Conservation (phyloP, 2,113 vertebrate species). For the Rhipidura dahli region DNA sequence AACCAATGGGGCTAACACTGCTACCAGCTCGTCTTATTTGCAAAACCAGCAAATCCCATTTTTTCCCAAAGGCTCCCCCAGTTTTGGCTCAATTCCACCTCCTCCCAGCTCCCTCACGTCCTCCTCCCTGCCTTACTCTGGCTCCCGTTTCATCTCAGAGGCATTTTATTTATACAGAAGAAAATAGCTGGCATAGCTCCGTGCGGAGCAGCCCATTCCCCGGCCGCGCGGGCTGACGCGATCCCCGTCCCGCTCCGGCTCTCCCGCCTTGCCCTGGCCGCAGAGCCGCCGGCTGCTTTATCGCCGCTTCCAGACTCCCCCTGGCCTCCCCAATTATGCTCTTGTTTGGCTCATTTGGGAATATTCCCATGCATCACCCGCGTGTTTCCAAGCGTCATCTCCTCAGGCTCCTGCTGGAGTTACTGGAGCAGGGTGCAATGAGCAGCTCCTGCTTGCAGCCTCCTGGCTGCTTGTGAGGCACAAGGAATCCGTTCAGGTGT, state of each 20-base stretch:
- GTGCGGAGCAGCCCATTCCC: not conserved
- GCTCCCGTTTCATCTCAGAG: not conserved
- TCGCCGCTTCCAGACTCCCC: not conserved
- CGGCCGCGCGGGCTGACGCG: not conserved
- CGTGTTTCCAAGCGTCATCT: not conserved
- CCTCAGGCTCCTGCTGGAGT: not conserved
- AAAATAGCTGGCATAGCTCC: not conserved
- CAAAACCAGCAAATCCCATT: not conserved
- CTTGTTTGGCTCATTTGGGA: not conserved
- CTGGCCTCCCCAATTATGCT: not conserved
- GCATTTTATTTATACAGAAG: constrained; percentile 5
- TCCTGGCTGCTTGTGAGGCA: not conserved
- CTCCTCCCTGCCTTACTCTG: not conserved
- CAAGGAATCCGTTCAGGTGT: not conserved
- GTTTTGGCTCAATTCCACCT: not conserved
- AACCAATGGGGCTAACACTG: not conserved
- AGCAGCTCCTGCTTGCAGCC: not conserved
- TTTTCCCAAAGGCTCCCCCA: not conserved
- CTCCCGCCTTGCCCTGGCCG: not conserved
- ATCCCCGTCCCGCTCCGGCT: not conserved
- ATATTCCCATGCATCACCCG: not conserved
- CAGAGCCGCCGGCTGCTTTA: not conserved
- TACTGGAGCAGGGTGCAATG: accelerated
- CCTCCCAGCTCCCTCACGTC: not conserved
- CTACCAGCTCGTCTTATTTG: not conserved